phyloP scores from a whole-genome alignment of 2,888 invertebrate genomes.

The Epinotia bilunana region DNA sequence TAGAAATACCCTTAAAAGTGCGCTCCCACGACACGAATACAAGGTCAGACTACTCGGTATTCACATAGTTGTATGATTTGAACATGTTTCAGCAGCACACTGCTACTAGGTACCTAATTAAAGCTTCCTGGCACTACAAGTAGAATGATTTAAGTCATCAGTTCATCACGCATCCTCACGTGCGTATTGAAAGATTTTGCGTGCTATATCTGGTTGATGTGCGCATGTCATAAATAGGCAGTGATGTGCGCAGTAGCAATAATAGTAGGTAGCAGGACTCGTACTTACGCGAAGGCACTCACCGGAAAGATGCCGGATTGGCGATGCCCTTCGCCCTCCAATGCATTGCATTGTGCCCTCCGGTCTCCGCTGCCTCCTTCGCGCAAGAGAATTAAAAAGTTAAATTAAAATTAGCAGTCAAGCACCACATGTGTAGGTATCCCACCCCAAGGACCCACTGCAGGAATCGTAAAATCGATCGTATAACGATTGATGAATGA shows the following conservation, averaged over 20 bases:
- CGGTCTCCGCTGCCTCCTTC: constrained; percentile 60
- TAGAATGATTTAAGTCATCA: too few species aligned
- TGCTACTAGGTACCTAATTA: too few species aligned
- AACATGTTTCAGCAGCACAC: background rate
- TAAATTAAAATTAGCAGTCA: constrained; percentile 2
- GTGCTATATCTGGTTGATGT: background rate
- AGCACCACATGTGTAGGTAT: background rate
- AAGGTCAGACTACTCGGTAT: background rate
- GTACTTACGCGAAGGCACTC: constrained; percentile 49
- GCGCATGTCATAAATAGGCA: constrained; percentile 26
- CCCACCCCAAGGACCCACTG: background rate
- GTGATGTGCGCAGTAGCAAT: constrained; percentile 26
- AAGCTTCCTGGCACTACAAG: too few species aligned
- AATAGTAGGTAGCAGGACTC: background rate
- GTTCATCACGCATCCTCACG: too few species aligned
- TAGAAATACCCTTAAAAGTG: background rate
- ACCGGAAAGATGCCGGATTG: constrained; percentile 72
- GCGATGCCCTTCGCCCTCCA: constrained; percentile 74
- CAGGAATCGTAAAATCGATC: too few species aligned
- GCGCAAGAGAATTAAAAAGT: constrained; percentile 4
- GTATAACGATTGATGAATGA: too few species aligned
- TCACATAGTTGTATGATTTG: background rate
- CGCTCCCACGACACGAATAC: background rate
- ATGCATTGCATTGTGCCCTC: constrained; percentile 79
- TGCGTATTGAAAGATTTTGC: too few species aligned